phyloP scores from a whole-genome alignment of 2,888 invertebrate genomes.

The Hydropsyche betteni region DNA sequence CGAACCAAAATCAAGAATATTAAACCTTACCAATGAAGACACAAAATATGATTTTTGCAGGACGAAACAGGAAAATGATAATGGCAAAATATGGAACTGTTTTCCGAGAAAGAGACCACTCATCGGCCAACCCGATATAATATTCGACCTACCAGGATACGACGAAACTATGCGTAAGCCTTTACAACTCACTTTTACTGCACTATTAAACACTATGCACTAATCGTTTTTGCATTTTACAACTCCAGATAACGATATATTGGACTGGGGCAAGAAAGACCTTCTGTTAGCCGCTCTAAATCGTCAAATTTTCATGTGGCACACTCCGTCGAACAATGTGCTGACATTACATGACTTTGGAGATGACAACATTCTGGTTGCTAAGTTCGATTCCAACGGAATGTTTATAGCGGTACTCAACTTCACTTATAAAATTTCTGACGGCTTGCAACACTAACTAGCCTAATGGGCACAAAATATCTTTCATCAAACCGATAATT shows the following conservation, averaged over 20 bases:
- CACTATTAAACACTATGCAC: background rate
- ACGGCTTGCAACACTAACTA: background rate
- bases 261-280: conserved; percentile 52
- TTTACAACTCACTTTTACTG: conserved; percentile 40
- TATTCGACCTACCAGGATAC: conserved; percentile 54
- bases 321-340: conserved; percentile 47
- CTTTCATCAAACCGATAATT: background rate
- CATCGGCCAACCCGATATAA: conserved; percentile 51
- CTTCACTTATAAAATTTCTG: background rate
- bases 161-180: conserved; percentile 50
- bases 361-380: conserved; percentile 40
- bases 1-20: conserved; percentile 16
- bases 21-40: conserved; percentile 4
- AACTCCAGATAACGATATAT: conserved; percentile 45
- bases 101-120: conserved; percentile 52
- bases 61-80: conserved; percentile 25
- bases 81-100: conserved; percentile 52
- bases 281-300: conserved; percentile 52
- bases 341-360: conserved; percentile 40
- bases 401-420: conserved; percentile 42
- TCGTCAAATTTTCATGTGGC: conserved; percentile 47
- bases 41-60: background rate
- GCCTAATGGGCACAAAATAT: background rate
- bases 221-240: conserved; percentile 37
- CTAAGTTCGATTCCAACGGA: conserved; percentile 47